phyloP scores from a whole-genome alignment of 2,888 invertebrate genomes.

The Perizoma flavofasciatum region DNA sequence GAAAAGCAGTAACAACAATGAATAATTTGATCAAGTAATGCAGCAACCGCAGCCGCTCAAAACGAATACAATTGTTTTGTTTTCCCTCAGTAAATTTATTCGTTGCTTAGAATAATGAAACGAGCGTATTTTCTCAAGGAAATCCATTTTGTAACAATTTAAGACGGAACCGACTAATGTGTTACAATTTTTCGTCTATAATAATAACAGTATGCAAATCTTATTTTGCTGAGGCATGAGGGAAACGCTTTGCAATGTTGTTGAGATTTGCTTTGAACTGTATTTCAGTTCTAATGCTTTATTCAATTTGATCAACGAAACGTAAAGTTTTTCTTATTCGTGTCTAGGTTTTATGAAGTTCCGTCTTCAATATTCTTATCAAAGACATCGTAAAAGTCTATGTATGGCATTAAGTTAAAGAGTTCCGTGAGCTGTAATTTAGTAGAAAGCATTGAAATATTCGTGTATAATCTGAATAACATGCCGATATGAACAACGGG shows the following conservation, averaged over 20 bases:
- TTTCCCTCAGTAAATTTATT: conserved; percentile 79
- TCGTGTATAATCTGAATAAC: conserved; percentile 84
- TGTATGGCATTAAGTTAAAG: conserved; percentile 75
- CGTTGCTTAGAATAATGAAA: conserved; percentile 81
- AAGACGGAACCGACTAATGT: conserved; percentile 72
- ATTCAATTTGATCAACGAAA: conserved; percentile 26
- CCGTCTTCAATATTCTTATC: conserved; percentile 15
- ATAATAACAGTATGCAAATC: conserved; percentile 69
- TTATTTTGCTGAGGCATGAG: conserved; percentile 42
- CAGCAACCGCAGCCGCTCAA: conserved; percentile 74
- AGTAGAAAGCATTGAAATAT: conserved; percentile 84
- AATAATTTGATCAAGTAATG: conserved; percentile 78
- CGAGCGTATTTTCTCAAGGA: conserved; percentile 73
- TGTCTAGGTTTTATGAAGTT: conserved; percentile 15
- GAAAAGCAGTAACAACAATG: conserved; percentile 60
- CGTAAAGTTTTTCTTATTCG: conserved; percentile 15
- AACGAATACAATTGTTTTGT: conserved; percentile 81
- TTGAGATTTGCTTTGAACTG: conserved; percentile 30
- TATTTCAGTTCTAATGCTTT: conserved; percentile 27
- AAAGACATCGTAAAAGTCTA: conserved; percentile 39
- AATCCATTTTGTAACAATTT: conserved; percentile 79
- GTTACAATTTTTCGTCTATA: conserved; percentile 75
- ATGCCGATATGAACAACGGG: conserved; percentile 83
- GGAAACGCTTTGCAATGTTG: conserved; percentile 30
- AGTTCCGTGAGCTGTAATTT: conserved; percentile 81